These are phyloP conservation scores for Aurelia aurita DNA, from an alignment of 30 jellyfish, hydroid and myxozoan genomes.

Conservation along the genomic window DNA sequence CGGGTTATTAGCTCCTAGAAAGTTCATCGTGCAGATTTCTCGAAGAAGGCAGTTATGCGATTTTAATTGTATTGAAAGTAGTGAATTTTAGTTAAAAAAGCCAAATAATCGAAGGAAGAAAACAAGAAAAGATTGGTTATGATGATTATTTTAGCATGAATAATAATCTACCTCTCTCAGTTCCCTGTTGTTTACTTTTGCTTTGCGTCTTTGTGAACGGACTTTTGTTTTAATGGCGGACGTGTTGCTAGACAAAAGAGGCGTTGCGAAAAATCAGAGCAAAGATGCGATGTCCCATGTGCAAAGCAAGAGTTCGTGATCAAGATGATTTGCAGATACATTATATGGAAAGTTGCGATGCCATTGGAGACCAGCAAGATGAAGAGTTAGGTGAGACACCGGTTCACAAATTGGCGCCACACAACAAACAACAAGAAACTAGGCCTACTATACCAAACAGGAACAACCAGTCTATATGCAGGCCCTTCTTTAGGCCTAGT, in stretches of 20 bases:
- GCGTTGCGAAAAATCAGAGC: constrained; percentile 1
- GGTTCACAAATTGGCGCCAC: too few species aligned
- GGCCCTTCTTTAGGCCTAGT: too few species aligned
- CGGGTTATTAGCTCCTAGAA: too few species aligned
- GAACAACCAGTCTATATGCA: too few species aligned
- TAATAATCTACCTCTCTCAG: not conserved
- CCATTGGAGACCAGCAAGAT: constrained; percentile 10
- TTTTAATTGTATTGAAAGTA: too few species aligned
- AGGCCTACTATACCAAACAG: too few species aligned
- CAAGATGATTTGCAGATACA: constrained; percentile 49
- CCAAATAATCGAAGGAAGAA: too few species aligned
- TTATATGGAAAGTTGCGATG: constrained; percentile 40
- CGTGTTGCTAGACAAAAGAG: constrained; percentile 18
- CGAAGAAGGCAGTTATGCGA: not conserved
- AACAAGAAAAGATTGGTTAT: too few species aligned
- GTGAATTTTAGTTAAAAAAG: too few species aligned
- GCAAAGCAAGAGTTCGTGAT: constrained; percentile 41
- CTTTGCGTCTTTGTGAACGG: constrained; percentile 2
- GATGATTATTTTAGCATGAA: too few species aligned
- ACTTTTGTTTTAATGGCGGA: constrained; percentile 5
- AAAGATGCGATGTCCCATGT: constrained; percentile 58
- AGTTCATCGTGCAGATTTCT: too few species aligned
- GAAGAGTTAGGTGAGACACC: not conserved
- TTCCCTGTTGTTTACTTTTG: not conserved
- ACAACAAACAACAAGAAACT: too few species aligned